Conservation (phyloP, 2,888 invertebrate species). For the Steinernema carpocapsae region DNA sequence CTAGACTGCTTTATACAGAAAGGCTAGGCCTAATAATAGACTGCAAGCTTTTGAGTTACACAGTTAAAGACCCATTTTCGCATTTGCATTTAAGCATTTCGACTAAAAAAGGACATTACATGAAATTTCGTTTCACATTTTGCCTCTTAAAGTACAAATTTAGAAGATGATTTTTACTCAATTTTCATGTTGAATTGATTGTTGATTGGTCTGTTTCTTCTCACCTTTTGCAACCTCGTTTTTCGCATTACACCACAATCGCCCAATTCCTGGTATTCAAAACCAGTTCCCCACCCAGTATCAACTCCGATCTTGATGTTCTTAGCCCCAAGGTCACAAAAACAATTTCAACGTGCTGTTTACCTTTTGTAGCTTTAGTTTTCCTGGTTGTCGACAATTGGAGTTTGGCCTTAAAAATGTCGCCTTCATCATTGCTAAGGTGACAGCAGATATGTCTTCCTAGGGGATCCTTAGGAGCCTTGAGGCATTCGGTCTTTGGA, state of each 20-base stretch:
- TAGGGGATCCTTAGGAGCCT: constrained; percentile 1
- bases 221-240: constrained; percentile 5
- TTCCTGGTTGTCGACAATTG: background rate
- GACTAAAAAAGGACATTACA: no score
- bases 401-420: constrained; percentile 4
- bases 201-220: no score
- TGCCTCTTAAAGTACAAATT: no score
- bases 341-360: background rate
- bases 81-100: no score
- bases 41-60: no score
- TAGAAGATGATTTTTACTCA: no score
- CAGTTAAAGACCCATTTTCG: no score
- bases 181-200: no score
- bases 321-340: background rate
- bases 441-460: background rate
- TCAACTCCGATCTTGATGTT: no score
- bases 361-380: constrained; percentile 5
- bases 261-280: background rate
- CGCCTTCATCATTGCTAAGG: background rate
- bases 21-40: no score
- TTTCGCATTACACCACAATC: background rate
- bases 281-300: background rate
- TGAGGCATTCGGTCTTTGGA: constrained; percentile 1
- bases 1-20: no score
- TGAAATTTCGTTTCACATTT: no score